Evolutionary conservation across 1,140 invertebrate genomes (phyloP), one percentile per base, ranked within the genome.

Genomic region (Cotesia typhae): DNA sequence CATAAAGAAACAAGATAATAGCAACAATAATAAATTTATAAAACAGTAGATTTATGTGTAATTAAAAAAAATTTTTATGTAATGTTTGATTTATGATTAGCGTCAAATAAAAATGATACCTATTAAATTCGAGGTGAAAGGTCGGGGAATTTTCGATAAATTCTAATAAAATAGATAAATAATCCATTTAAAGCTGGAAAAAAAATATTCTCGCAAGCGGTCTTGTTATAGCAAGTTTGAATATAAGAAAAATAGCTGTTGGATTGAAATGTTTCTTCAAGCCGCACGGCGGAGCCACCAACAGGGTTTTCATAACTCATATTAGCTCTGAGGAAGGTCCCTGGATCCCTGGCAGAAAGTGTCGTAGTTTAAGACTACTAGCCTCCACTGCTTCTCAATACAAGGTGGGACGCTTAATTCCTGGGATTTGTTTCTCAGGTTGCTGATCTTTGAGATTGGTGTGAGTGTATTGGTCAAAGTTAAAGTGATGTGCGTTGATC

Each of bases 271-370:
- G 73, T 81, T 82, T 71, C 71, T 70, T 79, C 76, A 72, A 69
- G 66, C 76, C 70, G 77, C 80, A 81, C 78, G 70, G 47, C 81
- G 80, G 81, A 80, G 80, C 79, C 53, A 79, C 79, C 12, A n/a
- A 55, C 80, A 57, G 67, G 77, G 79, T 81, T 72, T 36, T 1
- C 17, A 75, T 81, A 77, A 81, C 79, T 82, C 53, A 73, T 28
- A 60, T 52, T 71, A 12, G 76, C 80, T 82, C 79, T 82, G 80
- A 81, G 80, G 79, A 82, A 82, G 75, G 80, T 82, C 80, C 79
- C 78, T 81, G 80, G 80, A 82, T 77, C 71, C 51, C 59, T 60
- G 79, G 70, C 79, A 80, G 80, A 77, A 74, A 82, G 77, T 81
- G 80, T 35, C 79, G 75, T 75, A 79, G 76, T 74, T 10, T 67